Percentiles rank a stretch among this genome's conserved stretches.
phyloP scores from a whole-genome alignment of 2,888 invertebrate genomes.

The Eupithecia subfuscata region DNA sequence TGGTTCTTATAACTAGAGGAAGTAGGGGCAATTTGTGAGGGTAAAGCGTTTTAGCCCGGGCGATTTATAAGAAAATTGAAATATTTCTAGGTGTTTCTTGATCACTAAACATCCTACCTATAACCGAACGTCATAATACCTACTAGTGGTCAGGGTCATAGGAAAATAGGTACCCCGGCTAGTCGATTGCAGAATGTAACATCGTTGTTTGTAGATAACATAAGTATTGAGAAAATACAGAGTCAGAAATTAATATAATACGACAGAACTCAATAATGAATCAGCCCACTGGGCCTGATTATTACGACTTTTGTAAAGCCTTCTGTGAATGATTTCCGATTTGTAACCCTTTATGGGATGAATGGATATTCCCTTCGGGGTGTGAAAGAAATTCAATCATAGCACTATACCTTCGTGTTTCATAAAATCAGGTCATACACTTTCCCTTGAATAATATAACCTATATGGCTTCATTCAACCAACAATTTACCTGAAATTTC shows the following conservation, averaged over 20 bases:
- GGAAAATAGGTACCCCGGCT: too few species aligned
- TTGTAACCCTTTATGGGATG: slow-evolving; percentile 49
- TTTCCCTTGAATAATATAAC: not conserved
- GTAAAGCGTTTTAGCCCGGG: not conserved
- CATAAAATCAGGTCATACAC: not conserved
- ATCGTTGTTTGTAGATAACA: not conserved
- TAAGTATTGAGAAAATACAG: not conserved
- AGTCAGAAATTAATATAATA: not conserved
- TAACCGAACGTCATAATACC: too few species aligned
- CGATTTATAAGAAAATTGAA: not conserved
- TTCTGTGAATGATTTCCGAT: slow-evolving; percentile 55
- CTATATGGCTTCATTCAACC: not conserved
- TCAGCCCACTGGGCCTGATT: slow-evolving; percentile 37
- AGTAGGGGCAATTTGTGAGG: not conserved
- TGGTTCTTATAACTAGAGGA: not conserved
- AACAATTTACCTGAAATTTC: not conserved
- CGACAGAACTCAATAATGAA: not conserved
- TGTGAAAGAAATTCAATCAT: slow-evolving; percentile 10
- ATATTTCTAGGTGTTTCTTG: not conserved
- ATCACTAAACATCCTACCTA: too few species aligned
- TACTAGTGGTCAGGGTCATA: too few species aligned
- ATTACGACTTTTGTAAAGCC: slow-evolving; percentile 64
- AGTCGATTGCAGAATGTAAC: not conserved
- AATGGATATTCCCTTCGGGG: not conserved
- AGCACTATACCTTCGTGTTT: not conserved